Evolutionary conservation across 2,888 invertebrate species (phyloP), one percentile per base, ranked within the genome.

Genomic region (Linnaemya tessellans): DNA sequence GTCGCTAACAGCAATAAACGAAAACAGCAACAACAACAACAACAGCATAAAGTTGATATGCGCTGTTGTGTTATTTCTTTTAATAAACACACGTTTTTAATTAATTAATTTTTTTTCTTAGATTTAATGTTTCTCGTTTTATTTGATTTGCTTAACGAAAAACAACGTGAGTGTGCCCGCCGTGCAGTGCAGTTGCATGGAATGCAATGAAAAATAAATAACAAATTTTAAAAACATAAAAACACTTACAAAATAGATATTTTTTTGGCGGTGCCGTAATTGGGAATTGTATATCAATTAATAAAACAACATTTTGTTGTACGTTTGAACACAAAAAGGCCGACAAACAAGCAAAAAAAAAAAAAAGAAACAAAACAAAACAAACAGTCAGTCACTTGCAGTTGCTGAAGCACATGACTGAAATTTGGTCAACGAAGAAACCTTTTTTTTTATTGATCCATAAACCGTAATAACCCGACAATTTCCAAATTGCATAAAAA

Each of bases 221-320:
- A 30, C 3, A 30, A 30, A 30, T 18, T 5, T 54, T 41, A 1
- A 71, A 80, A 65, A 56, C 38, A 43, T 43, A 58, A 80, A 80
- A 80, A 67, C 71, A 78, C 41, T 68, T 62, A 62, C 25, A 74
- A 73, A 80, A 80, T 77, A 80, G 78, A 62, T 67, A 60, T 25
- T 68, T n/a, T n/a, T n/a, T 80, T 83, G 65, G 85, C 87, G 88
- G 88, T 86, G 60, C 87, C 87, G 86, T 88, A 87, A 87, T 87
- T 86, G 87, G 87, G 85, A 86, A 84, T 87, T 87, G 87, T 87
- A 86, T 86, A 87, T 87, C 87, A 87, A 84, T 86, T 79, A 82
- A 74, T 81, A 85, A 86, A 87, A 80, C 80, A 84, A 73, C 62
- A 62, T 80, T 73, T 80, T 84, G 75, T 80, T 80, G 71, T 67